Evolutionary conservation across 2,888 invertebrate genomes (phyloP).

Genomic region (Xestia xanthographa): DNA sequence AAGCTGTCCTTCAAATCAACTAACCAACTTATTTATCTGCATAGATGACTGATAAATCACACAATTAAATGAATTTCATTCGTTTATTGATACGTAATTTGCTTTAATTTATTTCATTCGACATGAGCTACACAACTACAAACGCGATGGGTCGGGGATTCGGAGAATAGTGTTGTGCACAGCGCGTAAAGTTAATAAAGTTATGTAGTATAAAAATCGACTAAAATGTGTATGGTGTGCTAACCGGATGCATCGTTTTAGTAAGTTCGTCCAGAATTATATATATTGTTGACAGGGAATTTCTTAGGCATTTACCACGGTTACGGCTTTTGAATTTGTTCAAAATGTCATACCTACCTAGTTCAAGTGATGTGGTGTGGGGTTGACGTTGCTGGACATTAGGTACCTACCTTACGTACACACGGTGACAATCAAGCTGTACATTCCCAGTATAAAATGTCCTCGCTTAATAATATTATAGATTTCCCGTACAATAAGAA

Average conservation of each 20-base stretch:
- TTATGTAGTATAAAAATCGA: constrained; percentile 27
- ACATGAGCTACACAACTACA: constrained; percentile 19
- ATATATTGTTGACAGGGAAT: not conserved
- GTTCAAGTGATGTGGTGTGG: not conserved
- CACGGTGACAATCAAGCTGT: too few relatives aligned
- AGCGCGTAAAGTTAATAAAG: too few relatives aligned
- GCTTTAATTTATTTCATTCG: constrained; percentile 40
- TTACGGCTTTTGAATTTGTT: not conserved
- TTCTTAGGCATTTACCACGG: not conserved
- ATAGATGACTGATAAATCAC: constrained; percentile 17
- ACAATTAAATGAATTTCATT: constrained; percentile 27
- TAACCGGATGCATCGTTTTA: not conserved
- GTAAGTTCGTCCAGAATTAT: not conserved
- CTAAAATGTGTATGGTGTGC: constrained; percentile 15
- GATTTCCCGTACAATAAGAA: too few relatives aligned
- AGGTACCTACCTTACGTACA: too few relatives aligned
- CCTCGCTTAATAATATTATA: too few relatives aligned
- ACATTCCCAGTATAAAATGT: too few relatives aligned
- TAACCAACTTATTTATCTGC: constrained; percentile 17
- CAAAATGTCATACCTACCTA: not conserved
- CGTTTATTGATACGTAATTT: constrained; percentile 29
- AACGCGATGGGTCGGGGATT: constrained; percentile 46
- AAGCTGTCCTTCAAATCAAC: constrained; percentile 30
- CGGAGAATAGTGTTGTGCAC: constrained; percentile 52
- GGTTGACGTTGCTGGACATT: too few relatives aligned